Percentiles rank a stretch among this genome's conserved stretches.
Evolutionary conservation across 2,888 invertebrate species (phyloP).

Genomic region (Lathronympha strigana): DNA sequence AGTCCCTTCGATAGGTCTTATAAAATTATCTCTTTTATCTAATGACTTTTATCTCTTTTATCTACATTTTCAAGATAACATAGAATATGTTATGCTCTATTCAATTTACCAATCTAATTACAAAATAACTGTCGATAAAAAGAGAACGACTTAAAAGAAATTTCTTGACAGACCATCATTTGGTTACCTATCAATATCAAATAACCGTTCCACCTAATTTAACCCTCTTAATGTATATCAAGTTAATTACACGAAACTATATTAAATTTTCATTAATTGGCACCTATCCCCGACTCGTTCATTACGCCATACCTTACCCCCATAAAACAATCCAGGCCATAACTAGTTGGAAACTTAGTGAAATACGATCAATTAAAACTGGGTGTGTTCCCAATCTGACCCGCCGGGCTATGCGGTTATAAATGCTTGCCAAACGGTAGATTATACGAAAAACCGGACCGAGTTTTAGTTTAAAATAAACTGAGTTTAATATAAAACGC

Average conservation of each 20-base stretch:
- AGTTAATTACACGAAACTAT: slow-evolving; percentile 39
- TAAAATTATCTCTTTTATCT: too few relatives aligned
- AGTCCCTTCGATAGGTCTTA: too few relatives aligned
- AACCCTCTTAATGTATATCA: slow-evolving; percentile 16
- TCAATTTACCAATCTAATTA: too few relatives aligned
- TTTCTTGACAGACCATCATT: not conserved
- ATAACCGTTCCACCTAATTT: not conserved
- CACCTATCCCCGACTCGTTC: slow-evolving; percentile 44
- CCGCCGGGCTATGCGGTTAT: slow-evolving; percentile 20
- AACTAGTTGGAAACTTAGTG: slow-evolving; percentile 57
- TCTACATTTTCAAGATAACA: too few relatives aligned
- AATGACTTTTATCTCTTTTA: too few relatives aligned
- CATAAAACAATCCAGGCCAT: slow-evolving; percentile 52
- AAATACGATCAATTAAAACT: slow-evolving; percentile 63
- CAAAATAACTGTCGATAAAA: too few relatives aligned
- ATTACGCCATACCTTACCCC: slow-evolving; percentile 51
- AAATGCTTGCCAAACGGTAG: not conserved
- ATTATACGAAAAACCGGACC: too few relatives aligned
- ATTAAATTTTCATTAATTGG: slow-evolving; percentile 38
- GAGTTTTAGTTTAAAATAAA: too few relatives aligned
- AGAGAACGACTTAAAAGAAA: not conserved
- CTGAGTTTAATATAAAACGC: too few relatives aligned
- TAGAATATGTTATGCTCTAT: too few relatives aligned
- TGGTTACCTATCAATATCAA: slow-evolving; percentile 2
- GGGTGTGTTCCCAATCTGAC: slow-evolving; percentile 44